Conservation (phyloP, 2,797 vertebrate genomes). For the Syngnathus acus region DNA sequence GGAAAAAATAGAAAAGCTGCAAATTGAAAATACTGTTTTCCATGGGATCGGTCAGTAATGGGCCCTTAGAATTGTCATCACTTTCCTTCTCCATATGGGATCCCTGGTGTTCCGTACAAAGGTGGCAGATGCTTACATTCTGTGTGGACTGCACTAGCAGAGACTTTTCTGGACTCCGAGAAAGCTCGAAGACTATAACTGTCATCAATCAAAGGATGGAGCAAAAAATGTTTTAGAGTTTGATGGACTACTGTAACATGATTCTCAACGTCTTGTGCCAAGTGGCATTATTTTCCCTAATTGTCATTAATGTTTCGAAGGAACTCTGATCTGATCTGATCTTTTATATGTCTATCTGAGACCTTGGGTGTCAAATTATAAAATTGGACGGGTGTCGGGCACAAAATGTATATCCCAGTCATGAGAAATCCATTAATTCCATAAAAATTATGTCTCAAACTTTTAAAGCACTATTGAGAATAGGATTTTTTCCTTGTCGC, state of each 20-base stretch:
- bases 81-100: background rate
- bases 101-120: constrained; percentile 29
- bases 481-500: constrained; percentile 34
- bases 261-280: constrained; percentile 29
- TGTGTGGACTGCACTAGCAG: constrained; percentile 18
- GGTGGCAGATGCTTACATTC: constrained; percentile 19
- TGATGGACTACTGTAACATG: constrained; percentile 40
- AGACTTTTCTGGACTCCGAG: constrained; percentile 19
- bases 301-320: constrained; percentile 29
- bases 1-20: background rate
- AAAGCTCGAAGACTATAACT: constrained; percentile 18
- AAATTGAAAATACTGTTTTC: background rate
- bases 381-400: constrained; percentile 12
- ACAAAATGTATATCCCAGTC: background rate
- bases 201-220: constrained; percentile 12
- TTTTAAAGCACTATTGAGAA: background rate
- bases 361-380: constrained; percentile 23
- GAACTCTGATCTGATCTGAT: constrained; percentile 35
- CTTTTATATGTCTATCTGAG: constrained; percentile 32
- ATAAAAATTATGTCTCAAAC: background rate
- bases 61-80: background rate
- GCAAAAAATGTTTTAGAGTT: constrained; percentile 21
- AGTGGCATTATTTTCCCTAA: constrained; percentile 26
- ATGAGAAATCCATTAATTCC: background rate
- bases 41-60: background rate